Base-by-base conservation (phyloP, 2,797 vertebrate genomes). In the Alfaro cultratus region DNA sequence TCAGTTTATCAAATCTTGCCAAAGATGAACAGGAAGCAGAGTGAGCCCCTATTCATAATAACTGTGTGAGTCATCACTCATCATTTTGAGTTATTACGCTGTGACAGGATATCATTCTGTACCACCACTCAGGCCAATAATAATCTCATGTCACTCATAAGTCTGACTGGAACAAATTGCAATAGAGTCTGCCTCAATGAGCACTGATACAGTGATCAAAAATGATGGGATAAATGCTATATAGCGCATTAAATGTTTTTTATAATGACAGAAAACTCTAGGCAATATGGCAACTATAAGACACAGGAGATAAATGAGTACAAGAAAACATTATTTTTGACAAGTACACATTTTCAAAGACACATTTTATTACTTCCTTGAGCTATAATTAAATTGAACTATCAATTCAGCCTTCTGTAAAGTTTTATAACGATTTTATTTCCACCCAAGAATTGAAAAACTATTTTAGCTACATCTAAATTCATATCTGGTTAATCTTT, bases 71-170 rank as follows among this genome's bases (percentile, higher is more conserved):
- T 92, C 88, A 93, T 90, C 89, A 83, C 80, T 86, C 88, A 89
- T 93, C 85, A 92, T 92, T 92, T 87, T 86, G 81, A 89, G 73
- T 87, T 89, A 90, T 89, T 90, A 90, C 77, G 45, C 83, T 87
- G 67, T 90, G 88, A 88, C 88, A 91, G 86, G 86, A 90, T 89
- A 87, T 91, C 85, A 91, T 92, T 91, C 79, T 84, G 80, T 86
- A 91, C 91, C 84, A 85, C 75, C 80, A 90, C 86, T 90, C 64
- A 80, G 85, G 82, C 87, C 91, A 89, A 84, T 92, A 92, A 93
- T 91, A 92, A 92, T 91, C 83, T 89, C 67, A 86, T 85, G 73
- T 89, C 78, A 89, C 88, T 92, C 81, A 88, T 75, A 88, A 87
- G 67, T 86, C 78, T 81, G 84, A 89, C 87, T 85, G 83, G 83